phyloP scores from a whole-genome alignment of 2,113 vertebrate species.

The Microtus montanus region DNA sequence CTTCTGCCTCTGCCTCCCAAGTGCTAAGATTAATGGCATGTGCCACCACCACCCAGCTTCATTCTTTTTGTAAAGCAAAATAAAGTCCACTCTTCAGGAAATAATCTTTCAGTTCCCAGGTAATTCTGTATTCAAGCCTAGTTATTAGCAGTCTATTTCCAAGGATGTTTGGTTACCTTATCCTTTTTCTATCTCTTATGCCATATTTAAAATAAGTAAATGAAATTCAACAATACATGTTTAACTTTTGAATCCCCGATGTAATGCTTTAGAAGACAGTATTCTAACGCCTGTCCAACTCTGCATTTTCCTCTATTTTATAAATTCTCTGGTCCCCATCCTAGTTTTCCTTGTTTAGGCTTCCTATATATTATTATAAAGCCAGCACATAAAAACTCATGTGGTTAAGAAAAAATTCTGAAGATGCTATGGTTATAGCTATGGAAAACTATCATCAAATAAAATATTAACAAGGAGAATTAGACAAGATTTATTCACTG shows the following conservation, averaged over 20 bases:
- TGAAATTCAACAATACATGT: neutral
- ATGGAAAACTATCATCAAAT: neutral
- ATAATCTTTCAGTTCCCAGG: neutral
- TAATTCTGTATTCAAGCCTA: neutral
- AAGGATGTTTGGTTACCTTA: neutral
- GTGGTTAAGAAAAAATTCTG: neutral
- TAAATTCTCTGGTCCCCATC: neutral
- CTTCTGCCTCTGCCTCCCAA: too few species aligned
- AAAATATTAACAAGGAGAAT: neutral
- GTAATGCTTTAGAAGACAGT: neutral
- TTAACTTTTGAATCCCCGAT: neutral
- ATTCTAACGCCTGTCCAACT: neutral
- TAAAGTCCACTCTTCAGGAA: neutral
- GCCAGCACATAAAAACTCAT: neutral
- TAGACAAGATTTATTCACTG: neutral
- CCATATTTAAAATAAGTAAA: constrained; percentile 28
- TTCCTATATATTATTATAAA: neutral
- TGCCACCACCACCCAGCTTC: too few species aligned
- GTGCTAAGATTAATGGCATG: too few species aligned
- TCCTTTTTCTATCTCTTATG: neutral
- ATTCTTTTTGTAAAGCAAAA: neutral
- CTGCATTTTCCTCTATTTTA: neutral
- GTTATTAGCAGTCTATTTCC: neutral
- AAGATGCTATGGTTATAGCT: neutral
- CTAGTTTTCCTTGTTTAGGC: neutral